These are phyloP conservation scores for Boleophthalmus pectinirostris DNA, from an alignment of 2,113 vertebrate species.

Conservation along the genomic window DNA sequence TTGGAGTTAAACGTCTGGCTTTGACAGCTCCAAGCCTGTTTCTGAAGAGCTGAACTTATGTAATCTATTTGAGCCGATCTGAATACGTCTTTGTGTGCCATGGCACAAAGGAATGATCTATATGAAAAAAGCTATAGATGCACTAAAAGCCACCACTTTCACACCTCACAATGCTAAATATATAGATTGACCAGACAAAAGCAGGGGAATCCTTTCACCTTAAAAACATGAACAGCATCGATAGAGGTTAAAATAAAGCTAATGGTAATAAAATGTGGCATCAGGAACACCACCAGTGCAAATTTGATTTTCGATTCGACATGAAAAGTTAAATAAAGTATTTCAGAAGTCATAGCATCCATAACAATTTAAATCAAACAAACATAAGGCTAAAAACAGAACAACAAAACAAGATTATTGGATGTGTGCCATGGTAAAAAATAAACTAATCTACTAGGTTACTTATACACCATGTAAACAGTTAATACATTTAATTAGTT, in stretches of 20 bases:
- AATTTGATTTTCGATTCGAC: too few relatives aligned
- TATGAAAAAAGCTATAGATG: neutral
- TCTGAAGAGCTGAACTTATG: neutral
- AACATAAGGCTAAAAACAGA: neutral
- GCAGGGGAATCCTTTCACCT: neutral
- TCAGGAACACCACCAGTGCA: neutral
- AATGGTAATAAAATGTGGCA: neutral
- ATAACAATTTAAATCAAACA: neutral
- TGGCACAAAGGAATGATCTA: neutral
- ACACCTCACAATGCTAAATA: neutral
- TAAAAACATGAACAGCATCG: neutral
- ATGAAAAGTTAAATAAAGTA: neutral
- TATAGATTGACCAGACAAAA: neutral
- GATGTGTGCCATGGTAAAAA: too few relatives aligned
- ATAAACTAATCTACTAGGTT: too few relatives aligned
- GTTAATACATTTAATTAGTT: neutral
- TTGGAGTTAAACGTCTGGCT: constrained; percentile 13
- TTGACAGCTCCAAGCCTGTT: constrained; percentile 23
- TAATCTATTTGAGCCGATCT: neutral
- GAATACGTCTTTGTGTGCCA: neutral
- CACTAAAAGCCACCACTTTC: neutral
- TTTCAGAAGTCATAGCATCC: neutral
- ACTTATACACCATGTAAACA: too few relatives aligned
- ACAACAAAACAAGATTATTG: too few relatives aligned
- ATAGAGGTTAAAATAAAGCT: neutral